Evolutionary conservation across 1,140 invertebrate species (phyloP), one percentile per base, ranked within the genome.

Genomic region (Trissolcus basalis): DNA sequence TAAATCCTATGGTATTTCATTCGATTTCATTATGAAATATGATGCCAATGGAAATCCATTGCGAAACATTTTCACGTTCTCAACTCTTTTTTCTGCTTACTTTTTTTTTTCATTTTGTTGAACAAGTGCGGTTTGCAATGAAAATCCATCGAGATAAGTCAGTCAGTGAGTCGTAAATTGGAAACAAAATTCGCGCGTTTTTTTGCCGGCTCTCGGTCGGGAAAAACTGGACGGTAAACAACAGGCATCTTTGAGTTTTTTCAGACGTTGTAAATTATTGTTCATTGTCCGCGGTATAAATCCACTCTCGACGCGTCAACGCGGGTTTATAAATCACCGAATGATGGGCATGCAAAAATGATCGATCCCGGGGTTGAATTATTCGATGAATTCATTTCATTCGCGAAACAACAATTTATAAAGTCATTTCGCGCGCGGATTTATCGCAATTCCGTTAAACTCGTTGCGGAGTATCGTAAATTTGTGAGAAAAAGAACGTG

Each of bases 311-410:
- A 13, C 12, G 19, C 19, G 43, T 13, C 43, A 44, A 44, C 43
- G 43, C 11, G 43, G 6, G 7, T 7, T 7, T 12, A 44, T 44
- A 44, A 44, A 44, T 44, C 43, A 44, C 12, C 13, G 11, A 44
- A 13, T 13, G 11, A 13, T 44, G 43, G 43, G 12, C 13, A 13
- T 8, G 13, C 12, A 12, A 13, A 44, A 44, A 44, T 44, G 11
- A 44, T 44, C 12, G 43, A 39, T 39, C n/a, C 19, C 19, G 19
- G 19, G 19, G 36, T 39, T 11, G n/a, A 39, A 39, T n/a, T 39
- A 39, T 39, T 39, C 36, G n/a, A n/a, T 8, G 36, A 39, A 39
- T 39, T 39, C n/a, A 39, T 39, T 39, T 39, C n/a, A 39, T 44
- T 44, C 12, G 12, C 12, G 36, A 44, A 44, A 44, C 13, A 44